Evolutionary conservation across 2,113 vertebrate genomes (phyloP).

Genomic region (Ramphastos sulfuratus): DNA sequence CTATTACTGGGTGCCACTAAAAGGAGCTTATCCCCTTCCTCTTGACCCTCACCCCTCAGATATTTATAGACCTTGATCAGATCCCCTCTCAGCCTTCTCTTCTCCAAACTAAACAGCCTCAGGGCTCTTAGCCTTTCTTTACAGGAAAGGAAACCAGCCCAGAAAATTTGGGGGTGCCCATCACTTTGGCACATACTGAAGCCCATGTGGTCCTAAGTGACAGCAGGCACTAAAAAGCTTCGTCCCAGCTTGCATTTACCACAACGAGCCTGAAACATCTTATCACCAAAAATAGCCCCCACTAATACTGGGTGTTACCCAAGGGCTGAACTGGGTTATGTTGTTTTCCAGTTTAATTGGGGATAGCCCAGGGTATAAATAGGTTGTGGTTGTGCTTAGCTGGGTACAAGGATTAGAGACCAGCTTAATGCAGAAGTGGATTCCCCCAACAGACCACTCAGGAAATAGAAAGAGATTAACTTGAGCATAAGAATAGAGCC

Average conservation of each 20-base stretch:
- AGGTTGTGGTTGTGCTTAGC: slow-evolving; percentile 50
- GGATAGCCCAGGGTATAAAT: slow-evolving; percentile 63
- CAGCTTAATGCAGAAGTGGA: slow-evolving; percentile 14
- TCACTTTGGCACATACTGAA: not conserved
- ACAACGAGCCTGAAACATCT: not conserved
- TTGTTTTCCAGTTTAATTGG: slow-evolving; percentile 28
- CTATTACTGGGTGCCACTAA: no score
- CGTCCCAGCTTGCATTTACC: not conserved
- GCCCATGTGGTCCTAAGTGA: not conserved
- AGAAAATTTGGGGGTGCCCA: not conserved
- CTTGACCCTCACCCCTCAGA: no score
- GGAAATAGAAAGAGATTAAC: slow-evolving; percentile 46
- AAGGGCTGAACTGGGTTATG: slow-evolving; percentile 19
- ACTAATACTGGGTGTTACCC: slow-evolving; percentile 33
- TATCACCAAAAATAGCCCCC: not conserved
- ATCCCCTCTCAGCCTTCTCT: no score
- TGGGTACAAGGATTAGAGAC: slow-evolving; percentile 14
- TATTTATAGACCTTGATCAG: no score
- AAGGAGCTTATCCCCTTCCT: no score
- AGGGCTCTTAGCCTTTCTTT: no score
- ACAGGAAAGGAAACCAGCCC: not conserved
- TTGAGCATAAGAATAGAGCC: not conserved
- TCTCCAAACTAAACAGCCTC: no score
- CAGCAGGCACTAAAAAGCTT: not conserved
- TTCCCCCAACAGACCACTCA: not conserved